Evolutionary conservation across 1,140 invertebrate genomes (phyloP).

Genomic region (Drosophila pachea): DNA sequence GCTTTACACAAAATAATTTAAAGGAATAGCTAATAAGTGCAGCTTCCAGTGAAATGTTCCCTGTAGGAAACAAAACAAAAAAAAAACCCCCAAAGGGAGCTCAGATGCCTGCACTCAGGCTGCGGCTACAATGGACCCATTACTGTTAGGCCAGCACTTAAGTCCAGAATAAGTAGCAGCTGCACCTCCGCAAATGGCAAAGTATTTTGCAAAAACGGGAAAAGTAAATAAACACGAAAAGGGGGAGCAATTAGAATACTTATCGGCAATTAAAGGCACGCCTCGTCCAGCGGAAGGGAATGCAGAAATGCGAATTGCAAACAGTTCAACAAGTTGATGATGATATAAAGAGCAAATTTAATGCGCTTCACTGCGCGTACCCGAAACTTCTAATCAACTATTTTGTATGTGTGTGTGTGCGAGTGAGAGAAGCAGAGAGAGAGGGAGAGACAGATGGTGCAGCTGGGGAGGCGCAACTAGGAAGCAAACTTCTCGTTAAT

Average conservation of each 20-base stretch:
- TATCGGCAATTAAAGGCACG: slow-evolving; percentile 42
- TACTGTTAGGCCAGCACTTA: slow-evolving; percentile 9
- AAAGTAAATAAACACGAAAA: slow-evolving; percentile 53
- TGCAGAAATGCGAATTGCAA: slow-evolving; percentile 32
- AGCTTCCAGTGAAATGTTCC: background rate
- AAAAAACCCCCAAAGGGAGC: slow-evolving; percentile 1
- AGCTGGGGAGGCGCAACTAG: background rate
- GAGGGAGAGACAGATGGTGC: background rate
- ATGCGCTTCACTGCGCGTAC: slow-evolving; percentile 15
- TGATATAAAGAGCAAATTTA: slow-evolving; percentile 36
- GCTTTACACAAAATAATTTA: too few species aligned
- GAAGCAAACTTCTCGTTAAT: slow-evolving; percentile 44
- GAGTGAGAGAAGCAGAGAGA: background rate
- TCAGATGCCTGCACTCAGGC: background rate
- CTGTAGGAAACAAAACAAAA: background rate
- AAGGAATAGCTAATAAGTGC: too few species aligned
- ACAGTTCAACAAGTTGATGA: slow-evolving; percentile 21
- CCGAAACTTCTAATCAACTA: slow-evolving; percentile 37
- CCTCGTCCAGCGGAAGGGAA: slow-evolving; percentile 14
- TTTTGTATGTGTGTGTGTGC: background rate
- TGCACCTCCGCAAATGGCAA: slow-evolving; percentile 16
- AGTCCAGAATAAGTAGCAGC: slow-evolving; percentile 9
- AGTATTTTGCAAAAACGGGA: background rate
- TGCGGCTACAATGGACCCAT: slow-evolving; percentile 16
- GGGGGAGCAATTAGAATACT: slow-evolving; percentile 34